These are phyloP conservation scores for Crioceris asparagi DNA, from an alignment of 2,888 invertebrate genomes.

Conservation along the genomic window DNA sequence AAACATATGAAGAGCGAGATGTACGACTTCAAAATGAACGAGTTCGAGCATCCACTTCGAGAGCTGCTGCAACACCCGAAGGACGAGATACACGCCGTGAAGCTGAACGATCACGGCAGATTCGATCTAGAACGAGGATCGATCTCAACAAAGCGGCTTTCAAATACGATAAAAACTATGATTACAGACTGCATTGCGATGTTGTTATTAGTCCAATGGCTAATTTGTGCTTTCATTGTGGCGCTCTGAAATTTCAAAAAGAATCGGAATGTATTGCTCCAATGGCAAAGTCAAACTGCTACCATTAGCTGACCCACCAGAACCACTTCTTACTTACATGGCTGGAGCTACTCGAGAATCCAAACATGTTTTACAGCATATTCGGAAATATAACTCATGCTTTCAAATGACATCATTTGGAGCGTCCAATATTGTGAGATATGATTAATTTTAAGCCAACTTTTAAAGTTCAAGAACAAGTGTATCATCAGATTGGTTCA, in stretches of 20 bases:
- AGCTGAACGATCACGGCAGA: too few relatives aligned
- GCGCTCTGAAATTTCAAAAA: constrained; percentile 3
- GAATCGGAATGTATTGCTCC: constrained; percentile 16
- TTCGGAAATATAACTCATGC: constrained; percentile 15
- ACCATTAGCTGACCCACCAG: constrained; percentile 15
- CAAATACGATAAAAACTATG: neutral
- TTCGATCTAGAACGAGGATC: constrained; percentile 1
- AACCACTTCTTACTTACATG: constrained; percentile 17
- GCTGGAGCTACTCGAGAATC: constrained; percentile 16
- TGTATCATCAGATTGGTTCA: too few relatives aligned
- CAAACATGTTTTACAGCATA: constrained; percentile 11
- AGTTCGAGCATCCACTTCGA: too few relatives aligned
- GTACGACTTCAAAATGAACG: too few relatives aligned
- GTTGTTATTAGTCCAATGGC: constrained; percentile 12
- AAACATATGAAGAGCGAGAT: too few relatives aligned
- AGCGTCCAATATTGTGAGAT: neutral
- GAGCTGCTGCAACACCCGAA: too few relatives aligned
- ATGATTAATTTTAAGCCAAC: too few relatives aligned
- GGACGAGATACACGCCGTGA: too few relatives aligned
- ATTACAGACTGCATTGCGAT: constrained; percentile 1
- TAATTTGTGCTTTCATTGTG: constrained; percentile 16
- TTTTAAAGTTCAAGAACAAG: too few relatives aligned
- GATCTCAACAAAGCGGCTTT: constrained; percentile 3
- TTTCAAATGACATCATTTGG: constrained; percentile 5
- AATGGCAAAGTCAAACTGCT: constrained; percentile 15